phyloP scores from a whole-genome alignment of 2,888 invertebrate genomes.

The Mythimna pallens region DNA sequence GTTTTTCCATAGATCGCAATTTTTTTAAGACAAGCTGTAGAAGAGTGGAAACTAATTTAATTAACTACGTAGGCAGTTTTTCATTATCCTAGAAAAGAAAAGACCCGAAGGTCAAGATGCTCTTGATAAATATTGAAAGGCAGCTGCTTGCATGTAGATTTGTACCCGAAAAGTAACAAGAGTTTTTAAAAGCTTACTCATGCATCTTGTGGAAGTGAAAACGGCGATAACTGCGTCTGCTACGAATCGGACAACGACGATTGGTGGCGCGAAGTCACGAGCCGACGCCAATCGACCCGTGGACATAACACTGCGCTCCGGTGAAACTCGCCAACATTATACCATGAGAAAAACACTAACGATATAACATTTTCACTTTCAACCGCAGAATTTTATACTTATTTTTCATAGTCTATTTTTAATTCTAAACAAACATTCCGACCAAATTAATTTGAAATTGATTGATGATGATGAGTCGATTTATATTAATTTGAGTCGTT shows the following conservation, averaged over 20 bases:
- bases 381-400: slow-evolving; percentile 5
- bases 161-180: slow-evolving; percentile 19
- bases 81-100: neutral
- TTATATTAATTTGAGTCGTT: slow-evolving; percentile 60
- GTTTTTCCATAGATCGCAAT: neutral
- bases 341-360: slow-evolving; percentile 64
- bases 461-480: slow-evolving; percentile 50
- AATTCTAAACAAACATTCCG: slow-evolving; percentile 23
- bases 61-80: neutral
- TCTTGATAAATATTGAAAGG: neutral
- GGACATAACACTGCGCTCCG: slow-evolving; percentile 71
- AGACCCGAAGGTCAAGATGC: neutral
- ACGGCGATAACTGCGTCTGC: slow-evolving; percentile 66
- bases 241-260: slow-evolving; percentile 68
- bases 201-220: slow-evolving; percentile 75
- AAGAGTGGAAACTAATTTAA: neutral
- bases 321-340: slow-evolving; percentile 74
- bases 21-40: neutral
- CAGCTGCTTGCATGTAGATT: neutral
- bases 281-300: slow-evolving; percentile 72
- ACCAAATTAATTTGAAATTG: slow-evolving; percentile 28
- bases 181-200: slow-evolving; percentile 60
- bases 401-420: slow-evolving; percentile 18
- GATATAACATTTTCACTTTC: slow-evolving; percentile 71
- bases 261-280: slow-evolving; percentile 63